Percentiles rank a stretch among this genome's conserved stretches.
Conservation (phyloP, 2,888 invertebrate genomes). For the Eupeodes luniger region DNA sequence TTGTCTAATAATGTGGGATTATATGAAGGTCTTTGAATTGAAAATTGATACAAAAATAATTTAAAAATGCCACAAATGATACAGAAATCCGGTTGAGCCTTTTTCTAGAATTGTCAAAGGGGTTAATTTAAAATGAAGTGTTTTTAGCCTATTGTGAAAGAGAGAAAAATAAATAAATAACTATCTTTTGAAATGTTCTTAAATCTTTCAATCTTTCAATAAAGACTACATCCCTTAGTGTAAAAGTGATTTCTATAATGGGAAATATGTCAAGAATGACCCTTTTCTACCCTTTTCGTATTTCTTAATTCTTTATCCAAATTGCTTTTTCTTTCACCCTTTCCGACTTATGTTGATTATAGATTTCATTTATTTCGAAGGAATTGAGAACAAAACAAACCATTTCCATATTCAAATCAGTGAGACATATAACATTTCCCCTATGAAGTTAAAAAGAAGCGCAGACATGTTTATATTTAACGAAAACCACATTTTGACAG, state of each 20-base stretch:
- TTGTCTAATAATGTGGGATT: neutral
- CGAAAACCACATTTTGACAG: no score
- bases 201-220: neutral
- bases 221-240: neutral
- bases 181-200: neutral
- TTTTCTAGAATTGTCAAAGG: neutral
- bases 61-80: slow-evolving; percentile 13
- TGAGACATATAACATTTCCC: no score
- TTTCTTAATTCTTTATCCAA: neutral
- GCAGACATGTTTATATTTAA: no score
- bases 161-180: no score
- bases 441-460: no score
- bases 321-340: neutral
- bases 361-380: neutral
- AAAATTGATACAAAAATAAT: no score
- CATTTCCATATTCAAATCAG: no score
- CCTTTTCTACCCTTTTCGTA: no score
- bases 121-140: neutral
- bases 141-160: neutral
- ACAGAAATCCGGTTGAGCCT: neutral
- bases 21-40: neutral
- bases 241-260: neutral
- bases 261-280: neutral
- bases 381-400: no score
- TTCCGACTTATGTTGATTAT: neutral